These are phyloP conservation scores for Holotrichia oblita DNA, from an alignment of 1,140 invertebrate genomes.

Conservation along the genomic window DNA sequence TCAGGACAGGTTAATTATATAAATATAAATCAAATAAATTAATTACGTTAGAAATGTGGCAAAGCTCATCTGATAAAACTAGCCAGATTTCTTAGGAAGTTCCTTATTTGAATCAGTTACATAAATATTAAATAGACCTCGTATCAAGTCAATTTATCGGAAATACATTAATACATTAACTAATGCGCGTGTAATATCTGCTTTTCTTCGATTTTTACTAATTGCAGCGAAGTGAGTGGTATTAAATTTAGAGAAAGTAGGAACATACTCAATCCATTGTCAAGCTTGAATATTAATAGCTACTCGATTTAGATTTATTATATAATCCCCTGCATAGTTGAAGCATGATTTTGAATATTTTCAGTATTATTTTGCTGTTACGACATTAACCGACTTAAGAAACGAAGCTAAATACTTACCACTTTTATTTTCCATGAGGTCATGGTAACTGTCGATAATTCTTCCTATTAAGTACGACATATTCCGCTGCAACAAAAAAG, in stretches of 20 bases:
- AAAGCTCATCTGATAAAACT: too few relatives aligned
- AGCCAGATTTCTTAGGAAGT: too few relatives aligned
- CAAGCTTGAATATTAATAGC: background rate
- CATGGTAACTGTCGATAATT: slow-evolving; percentile 50
- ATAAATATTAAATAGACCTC: too few relatives aligned
- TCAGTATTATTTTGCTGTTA: too few relatives aligned
- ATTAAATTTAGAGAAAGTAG: background rate
- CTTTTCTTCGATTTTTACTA: slow-evolving; percentile 18
- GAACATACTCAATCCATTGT: background rate
- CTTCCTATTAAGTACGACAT: slow-evolving; percentile 46
- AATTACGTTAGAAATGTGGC: too few relatives aligned
- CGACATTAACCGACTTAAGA: too few relatives aligned
- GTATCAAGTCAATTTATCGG: background rate
- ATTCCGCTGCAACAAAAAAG: slow-evolving; percentile 48
- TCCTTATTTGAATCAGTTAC: too few relatives aligned
- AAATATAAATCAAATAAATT: too few relatives aligned
- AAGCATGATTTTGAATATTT: too few relatives aligned
- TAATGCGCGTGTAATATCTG: background rate
- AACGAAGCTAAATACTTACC: slow-evolving; percentile 47
- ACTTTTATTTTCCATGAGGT: slow-evolving; percentile 54
- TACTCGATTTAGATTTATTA: background rate
- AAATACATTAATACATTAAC: background rate
- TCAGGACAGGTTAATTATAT: too few relatives aligned
- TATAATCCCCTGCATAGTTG: too few relatives aligned
- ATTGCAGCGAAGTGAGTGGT: background rate